phyloP scores from a whole-genome alignment of 2,113 vertebrate species.

The Stictonetta naevosa region DNA sequence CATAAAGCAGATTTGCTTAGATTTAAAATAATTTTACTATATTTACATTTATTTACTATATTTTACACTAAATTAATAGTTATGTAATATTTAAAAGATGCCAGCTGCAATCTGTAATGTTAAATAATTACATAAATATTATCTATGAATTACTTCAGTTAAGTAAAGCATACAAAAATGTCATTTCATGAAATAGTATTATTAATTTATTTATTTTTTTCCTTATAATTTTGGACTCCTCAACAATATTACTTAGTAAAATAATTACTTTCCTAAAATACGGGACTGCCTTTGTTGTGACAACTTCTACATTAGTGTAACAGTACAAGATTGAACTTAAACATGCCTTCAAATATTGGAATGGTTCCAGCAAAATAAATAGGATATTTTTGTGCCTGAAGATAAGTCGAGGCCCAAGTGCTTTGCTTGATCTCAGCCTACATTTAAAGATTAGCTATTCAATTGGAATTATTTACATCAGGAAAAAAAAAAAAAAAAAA shows the following conservation, averaged over 20 bases:
- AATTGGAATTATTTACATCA: background rate
- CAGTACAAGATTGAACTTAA: background rate
- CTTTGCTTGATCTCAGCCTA: background rate
- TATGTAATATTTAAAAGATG: background rate
- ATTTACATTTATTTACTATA: background rate
- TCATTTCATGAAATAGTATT: background rate
- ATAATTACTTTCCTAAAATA: background rate
- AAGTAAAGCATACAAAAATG: background rate
- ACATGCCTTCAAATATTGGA: background rate
- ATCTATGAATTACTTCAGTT: background rate
- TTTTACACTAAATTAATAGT: background rate
- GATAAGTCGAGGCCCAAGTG: background rate
- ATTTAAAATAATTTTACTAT: background rate
- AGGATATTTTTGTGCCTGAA: background rate
- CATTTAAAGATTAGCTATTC: background rate
- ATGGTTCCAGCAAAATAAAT: background rate
- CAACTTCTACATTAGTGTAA: background rate
- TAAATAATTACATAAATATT: constrained; percentile 19
- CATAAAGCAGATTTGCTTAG: background rate
- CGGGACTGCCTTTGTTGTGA: background rate
- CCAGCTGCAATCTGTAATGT: background rate
- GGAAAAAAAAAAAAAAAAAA: background rate
- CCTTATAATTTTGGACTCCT: background rate
- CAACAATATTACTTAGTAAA: background rate
- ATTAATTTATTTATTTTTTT: background rate